A percentile compares a stretch with the other conserved stretches of the same genome.
phyloP scores from a whole-genome alignment of 2,888 invertebrate genomes.

The Furcula furcula region DNA sequence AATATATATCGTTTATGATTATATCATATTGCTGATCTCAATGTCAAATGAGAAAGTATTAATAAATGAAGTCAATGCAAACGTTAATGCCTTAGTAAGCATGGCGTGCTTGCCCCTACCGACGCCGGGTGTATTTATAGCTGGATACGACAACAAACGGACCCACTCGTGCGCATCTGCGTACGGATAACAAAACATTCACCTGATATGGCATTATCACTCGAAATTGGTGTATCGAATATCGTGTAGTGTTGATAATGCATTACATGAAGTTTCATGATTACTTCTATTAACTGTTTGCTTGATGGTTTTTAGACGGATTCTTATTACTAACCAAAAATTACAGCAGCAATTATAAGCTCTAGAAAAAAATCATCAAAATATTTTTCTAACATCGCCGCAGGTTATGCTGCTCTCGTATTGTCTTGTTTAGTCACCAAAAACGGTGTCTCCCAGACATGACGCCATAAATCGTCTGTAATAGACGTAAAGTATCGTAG shows the following conservation, averaged over 20 bases:
- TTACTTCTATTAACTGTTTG: too few relatives aligned
- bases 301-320: too few relatives aligned
- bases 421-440: too few relatives aligned
- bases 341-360: too few relatives aligned
- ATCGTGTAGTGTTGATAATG: not conserved
- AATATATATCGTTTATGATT: too few relatives aligned
- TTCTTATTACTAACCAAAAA: too few relatives aligned
- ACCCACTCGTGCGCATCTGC: slow-evolving; percentile 36
- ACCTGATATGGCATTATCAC: slow-evolving; percentile 2
- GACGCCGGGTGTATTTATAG: slow-evolving; percentile 45
- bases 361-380: too few relatives aligned
- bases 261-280: not conserved
- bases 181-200: slow-evolving; percentile 36
- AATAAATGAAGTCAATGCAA: not conserved
- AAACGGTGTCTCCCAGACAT: too few relatives aligned
- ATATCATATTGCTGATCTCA: not conserved
- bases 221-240: not conserved
- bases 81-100: not conserved
- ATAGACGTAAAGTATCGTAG: too few relatives aligned
- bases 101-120: slow-evolving; percentile 3
- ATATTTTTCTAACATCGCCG: too few relatives aligned
- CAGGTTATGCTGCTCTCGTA: too few relatives aligned
- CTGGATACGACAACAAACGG: slow-evolving; percentile 45
- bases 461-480: too few relatives aligned
- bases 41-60: not conserved